Percentiles rank a stretch among this genome's conserved stretches.
Conservation (phyloP, 2,113 vertebrate species). For the Dunckerocampus dactyliophorus region DNA sequence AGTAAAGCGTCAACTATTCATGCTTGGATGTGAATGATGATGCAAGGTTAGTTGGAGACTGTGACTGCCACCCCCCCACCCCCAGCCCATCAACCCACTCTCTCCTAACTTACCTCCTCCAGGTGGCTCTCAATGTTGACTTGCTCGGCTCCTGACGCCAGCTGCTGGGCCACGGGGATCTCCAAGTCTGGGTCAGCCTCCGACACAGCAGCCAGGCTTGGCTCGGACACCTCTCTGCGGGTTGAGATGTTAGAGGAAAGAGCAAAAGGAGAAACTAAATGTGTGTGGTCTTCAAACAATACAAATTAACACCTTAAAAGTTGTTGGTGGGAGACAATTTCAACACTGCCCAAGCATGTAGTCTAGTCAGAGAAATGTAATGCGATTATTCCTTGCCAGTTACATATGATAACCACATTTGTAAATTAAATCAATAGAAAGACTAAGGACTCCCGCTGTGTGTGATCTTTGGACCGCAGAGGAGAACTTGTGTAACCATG, state of each 20-base stretch:
- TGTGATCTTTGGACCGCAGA: no score
- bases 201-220: conserved; percentile 64
- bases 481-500: no score
- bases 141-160: conserved; percentile 59
- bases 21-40: conserved; percentile 47
- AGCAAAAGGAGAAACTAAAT: conserved; percentile 11
- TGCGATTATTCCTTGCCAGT: no score
- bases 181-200: conserved; percentile 68
- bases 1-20: conserved; percentile 20
- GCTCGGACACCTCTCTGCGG: conserved; percentile 73
- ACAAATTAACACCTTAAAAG: no score
- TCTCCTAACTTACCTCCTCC: conserved; percentile 75
- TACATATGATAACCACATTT: no score
- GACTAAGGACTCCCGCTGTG: no score
- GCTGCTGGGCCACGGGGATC: conserved; percentile 60
- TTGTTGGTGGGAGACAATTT: no score
- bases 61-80: not conserved
- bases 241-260: conserved; percentile 12
- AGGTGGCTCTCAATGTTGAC: conserved; percentile 60
- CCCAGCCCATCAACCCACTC: conserved; percentile 15
- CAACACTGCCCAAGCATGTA: no score
- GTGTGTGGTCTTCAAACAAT: conserved; percentile 22
- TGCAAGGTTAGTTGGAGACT: conserved; percentile 49
- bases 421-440: no score
- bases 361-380: no score